These are phyloP conservation scores for Thamnophis sirtalis DNA, from an alignment of 2,113 vertebrate species.

Conservation along the genomic window DNA sequence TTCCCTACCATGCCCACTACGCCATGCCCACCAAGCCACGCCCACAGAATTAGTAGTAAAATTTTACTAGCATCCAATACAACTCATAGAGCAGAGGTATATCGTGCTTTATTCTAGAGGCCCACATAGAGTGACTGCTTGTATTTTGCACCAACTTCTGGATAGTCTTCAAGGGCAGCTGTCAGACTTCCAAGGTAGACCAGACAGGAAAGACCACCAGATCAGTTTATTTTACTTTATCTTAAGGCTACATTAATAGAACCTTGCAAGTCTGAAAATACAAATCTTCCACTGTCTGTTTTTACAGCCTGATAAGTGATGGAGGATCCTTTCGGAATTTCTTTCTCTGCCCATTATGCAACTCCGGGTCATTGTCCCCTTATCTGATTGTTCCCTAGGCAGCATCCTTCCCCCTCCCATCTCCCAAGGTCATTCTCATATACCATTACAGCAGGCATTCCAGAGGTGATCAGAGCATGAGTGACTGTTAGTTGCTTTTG, in stretches of 20 bases:
- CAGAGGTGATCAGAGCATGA: not conserved
- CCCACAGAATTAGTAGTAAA: too few relatives aligned
- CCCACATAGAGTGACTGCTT: not conserved
- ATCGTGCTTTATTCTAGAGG: not conserved
- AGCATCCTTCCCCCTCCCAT: not conserved
- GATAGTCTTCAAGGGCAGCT: not conserved
- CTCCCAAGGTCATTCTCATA: not conserved
- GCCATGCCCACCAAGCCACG: too few relatives aligned
- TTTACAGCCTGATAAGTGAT: not conserved
- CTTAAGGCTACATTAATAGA: not conserved
- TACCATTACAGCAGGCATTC: not conserved
- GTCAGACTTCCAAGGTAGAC: not conserved
- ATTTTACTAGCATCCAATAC: not conserved
- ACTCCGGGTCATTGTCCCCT: not conserved
- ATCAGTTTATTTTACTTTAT: not conserved
- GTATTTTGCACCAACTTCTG: not conserved
- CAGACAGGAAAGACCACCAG: not conserved
- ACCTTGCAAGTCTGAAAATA: not conserved
- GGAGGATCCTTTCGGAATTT: not conserved
- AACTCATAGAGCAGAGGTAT: not conserved
- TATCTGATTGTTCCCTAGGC: not conserved
- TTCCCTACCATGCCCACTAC: too few relatives aligned
- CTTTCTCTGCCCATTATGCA: not conserved
- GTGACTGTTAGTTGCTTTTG: not conserved
- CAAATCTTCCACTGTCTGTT: not conserved